Conservation (phyloP, 2,797 vertebrate genomes). For the Onychomys leucogaster region DNA sequence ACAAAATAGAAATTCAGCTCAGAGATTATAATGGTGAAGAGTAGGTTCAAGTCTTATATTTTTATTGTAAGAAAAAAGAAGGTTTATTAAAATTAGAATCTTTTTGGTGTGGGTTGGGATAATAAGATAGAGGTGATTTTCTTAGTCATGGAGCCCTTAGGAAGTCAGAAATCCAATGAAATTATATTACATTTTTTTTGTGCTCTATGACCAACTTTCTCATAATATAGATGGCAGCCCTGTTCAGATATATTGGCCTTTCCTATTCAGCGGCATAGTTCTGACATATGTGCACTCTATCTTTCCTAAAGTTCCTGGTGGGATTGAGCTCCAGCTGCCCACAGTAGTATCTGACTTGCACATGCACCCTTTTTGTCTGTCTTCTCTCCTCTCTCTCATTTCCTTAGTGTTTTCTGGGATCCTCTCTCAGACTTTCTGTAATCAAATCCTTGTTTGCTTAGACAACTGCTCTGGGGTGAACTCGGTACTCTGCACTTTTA, state of each 20-base stretch:
- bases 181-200: constrained; percentile 39
- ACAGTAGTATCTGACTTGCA: neutral
- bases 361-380: neutral
- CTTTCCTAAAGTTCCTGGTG: constrained; percentile 33
- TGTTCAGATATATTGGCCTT: neutral
- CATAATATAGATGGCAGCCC: constrained; percentile 43
- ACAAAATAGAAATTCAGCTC: constrained; percentile 73
- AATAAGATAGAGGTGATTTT: neutral
- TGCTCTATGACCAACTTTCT: neutral
- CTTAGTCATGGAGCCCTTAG: constrained; percentile 56
- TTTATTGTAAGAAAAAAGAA: constrained; percentile 66
- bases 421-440: constrained; percentile 8
- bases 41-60: constrained; percentile 70
- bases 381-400: constrained; percentile 22
- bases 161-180: constrained; percentile 60
- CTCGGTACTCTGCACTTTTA: constrained; percentile 35
- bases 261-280: neutral
- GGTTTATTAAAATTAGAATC: constrained; percentile 63
- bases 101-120: neutral
- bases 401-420: constrained; percentile 38
- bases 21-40: constrained; percentile 72
- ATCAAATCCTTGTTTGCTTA: constrained; percentile 25
- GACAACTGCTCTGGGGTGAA: neutral
- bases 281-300: neutral
- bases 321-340: neutral